Evolutionary conservation across 2,113 vertebrate species (phyloP).

Genomic region (Plotosus lineatus): DNA sequence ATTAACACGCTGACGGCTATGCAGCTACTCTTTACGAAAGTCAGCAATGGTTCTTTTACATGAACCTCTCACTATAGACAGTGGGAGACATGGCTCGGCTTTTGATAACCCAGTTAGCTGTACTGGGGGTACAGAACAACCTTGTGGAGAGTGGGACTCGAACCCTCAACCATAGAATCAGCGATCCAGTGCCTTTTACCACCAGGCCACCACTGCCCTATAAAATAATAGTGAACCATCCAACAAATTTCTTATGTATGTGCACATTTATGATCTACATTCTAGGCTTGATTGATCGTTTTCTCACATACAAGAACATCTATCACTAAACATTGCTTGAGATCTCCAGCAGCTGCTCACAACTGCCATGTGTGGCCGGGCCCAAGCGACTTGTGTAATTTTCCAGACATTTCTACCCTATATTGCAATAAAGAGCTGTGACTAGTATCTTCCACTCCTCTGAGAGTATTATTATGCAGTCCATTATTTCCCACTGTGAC

Average conservation of each 20-base stretch:
- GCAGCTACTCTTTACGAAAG: too few relatives aligned
- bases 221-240: not conserved
- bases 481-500: conserved; percentile 29
- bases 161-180: too few relatives aligned
- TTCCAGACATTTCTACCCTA: conserved; percentile 3
- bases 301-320: not conserved
- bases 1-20: too few relatives aligned
- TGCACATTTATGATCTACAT: not conserved
- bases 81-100: too few relatives aligned
- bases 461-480: conserved; percentile 4
- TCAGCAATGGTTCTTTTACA: too few relatives aligned
- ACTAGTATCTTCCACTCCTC: conserved; percentile 20
- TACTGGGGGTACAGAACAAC: too few relatives aligned
- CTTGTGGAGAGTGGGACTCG: too few relatives aligned
- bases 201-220: too few relatives aligned
- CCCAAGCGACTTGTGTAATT: conserved; percentile 26
- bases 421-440: conserved; percentile 3
- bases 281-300: not conserved
- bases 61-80: too few relatives aligned
- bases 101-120: too few relatives aligned
- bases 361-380: not conserved
- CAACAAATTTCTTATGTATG: not conserved
- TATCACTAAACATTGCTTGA: conserved; percentile 17
- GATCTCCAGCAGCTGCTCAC: not conserved
- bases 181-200: too few relatives aligned